These are phyloP conservation scores for Epinephelus awoara DNA, from an alignment of 2,797 vertebrate species.

Conservation along the genomic window DNA sequence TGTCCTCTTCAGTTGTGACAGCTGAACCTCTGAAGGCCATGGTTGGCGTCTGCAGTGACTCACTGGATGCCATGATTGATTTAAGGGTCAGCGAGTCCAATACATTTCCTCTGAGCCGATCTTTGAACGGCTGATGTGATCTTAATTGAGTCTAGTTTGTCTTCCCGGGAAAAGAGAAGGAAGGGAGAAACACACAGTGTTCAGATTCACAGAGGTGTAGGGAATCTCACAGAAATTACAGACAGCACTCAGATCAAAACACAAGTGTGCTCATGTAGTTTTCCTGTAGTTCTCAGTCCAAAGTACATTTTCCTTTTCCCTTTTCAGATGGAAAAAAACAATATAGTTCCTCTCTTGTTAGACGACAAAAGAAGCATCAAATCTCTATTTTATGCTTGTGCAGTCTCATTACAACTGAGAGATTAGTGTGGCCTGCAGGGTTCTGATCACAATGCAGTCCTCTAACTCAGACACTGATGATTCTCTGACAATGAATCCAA, in stretches of 20 bases:
- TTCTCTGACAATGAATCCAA: no score
- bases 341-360: background rate
- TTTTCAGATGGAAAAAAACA: background rate
- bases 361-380: background rate
- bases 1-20: constrained; percentile 27
- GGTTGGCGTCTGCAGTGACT: constrained; percentile 43
- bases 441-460: no score
- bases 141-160: constrained; percentile 80
- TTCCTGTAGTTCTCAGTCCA: background rate
- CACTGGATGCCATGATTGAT: constrained; percentile 69
- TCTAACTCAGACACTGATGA: no score
- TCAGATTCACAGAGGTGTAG: constrained; percentile 33
- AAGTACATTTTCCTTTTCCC: background rate
- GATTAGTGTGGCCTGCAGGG: no score
- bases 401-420: background rate
- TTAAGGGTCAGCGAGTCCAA: constrained; percentile 75
- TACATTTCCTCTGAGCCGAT: constrained; percentile 69
- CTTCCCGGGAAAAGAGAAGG: constrained; percentile 38
- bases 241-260: constrained; percentile 20
- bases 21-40: constrained; percentile 41
- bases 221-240: constrained; percentile 44
- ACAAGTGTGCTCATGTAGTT: background rate
- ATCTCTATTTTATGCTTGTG: background rate
- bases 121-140: constrained; percentile 74
- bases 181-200: constrained; percentile 19